These are phyloP conservation scores for Macrobrachium nipponense DNA, from an alignment of 1,140 invertebrate species.

Conservation along the genomic window DNA sequence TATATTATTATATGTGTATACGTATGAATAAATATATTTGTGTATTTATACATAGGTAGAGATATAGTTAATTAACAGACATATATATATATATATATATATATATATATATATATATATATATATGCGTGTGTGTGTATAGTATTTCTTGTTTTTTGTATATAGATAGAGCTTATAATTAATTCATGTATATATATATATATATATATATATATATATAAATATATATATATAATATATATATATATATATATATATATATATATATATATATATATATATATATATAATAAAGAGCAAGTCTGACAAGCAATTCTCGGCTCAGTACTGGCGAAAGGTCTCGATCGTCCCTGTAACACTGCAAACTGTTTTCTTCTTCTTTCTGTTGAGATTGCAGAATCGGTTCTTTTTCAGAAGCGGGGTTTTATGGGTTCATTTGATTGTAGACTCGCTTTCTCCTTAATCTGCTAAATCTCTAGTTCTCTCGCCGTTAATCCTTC, in stretches of 20 bases:
- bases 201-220: slow-evolving; percentile 16
- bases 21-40: not conserved
- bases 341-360: too few species aligned
- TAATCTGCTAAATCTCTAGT: too few species aligned
- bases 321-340: too few species aligned
- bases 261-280: slow-evolving; percentile 5
- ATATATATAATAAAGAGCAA: not conserved
- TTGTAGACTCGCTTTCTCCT: too few species aligned
- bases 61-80: not conserved
- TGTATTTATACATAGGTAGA: not conserved
- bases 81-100: slow-evolving; percentile 6
- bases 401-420: too few species aligned
- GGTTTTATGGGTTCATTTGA: too few species aligned
- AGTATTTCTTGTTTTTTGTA: too few species aligned
- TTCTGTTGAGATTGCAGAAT: too few species aligned
- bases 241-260: slow-evolving; percentile 4
- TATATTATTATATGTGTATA: slow-evolving; percentile 3
- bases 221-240: slow-evolving; percentile 10
- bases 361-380: too few species aligned
- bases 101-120: slow-evolving; percentile 19
- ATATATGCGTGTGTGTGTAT: too few species aligned
- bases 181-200: slow-evolving; percentile 2
- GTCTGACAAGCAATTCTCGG: too few species aligned
- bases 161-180: not conserved
- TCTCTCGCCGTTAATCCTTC: too few species aligned